Conservation (phyloP, 2,888 invertebrate genomes). For the Mythimna vitellina region DNA sequence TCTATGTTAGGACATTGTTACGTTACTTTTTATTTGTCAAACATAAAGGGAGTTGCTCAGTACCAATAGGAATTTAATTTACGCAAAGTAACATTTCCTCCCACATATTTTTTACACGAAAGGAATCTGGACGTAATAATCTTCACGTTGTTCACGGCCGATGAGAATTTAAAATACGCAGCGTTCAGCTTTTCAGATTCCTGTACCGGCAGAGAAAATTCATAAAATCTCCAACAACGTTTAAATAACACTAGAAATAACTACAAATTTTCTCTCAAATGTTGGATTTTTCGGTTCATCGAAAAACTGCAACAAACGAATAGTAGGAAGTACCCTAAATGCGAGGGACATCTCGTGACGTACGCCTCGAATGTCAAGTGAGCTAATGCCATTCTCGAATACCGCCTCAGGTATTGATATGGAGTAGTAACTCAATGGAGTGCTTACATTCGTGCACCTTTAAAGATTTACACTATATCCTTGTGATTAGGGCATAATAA, state of each 20-base stretch:
- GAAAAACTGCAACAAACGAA: slow-evolving; percentile 42
- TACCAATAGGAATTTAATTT: not conserved
- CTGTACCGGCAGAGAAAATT: not conserved
- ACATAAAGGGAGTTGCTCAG: not conserved
- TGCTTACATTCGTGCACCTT: not conserved
- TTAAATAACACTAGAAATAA: slow-evolving; percentile 1
- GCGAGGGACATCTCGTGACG: slow-evolving; percentile 42
- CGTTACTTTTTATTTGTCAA: too few relatives aligned
- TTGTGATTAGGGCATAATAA: too few relatives aligned
- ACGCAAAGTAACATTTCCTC: not conserved
- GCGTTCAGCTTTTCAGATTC: not conserved
- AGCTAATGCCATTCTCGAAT: slow-evolving; percentile 55
- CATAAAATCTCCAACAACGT: not conserved
- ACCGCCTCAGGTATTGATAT: slow-evolving; percentile 44
- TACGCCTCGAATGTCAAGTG: slow-evolving; percentile 58
- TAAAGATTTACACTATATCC: not conserved
- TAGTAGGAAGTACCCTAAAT: slow-evolving; percentile 41
- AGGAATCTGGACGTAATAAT: not conserved
- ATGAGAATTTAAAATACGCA: not conserved
- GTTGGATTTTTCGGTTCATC: slow-evolving; percentile 7
- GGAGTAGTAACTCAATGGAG: slow-evolving; percentile 14
- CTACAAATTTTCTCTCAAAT: slow-evolving; percentile 7
- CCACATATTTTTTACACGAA: not conserved
- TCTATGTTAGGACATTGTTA: too few relatives aligned
- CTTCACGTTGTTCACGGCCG: not conserved